Evolutionary conservation across 2,113 vertebrate species (phyloP), one percentile per base, ranked within the genome.

Genomic region (Chiloscyllium plagiosum): DNA sequence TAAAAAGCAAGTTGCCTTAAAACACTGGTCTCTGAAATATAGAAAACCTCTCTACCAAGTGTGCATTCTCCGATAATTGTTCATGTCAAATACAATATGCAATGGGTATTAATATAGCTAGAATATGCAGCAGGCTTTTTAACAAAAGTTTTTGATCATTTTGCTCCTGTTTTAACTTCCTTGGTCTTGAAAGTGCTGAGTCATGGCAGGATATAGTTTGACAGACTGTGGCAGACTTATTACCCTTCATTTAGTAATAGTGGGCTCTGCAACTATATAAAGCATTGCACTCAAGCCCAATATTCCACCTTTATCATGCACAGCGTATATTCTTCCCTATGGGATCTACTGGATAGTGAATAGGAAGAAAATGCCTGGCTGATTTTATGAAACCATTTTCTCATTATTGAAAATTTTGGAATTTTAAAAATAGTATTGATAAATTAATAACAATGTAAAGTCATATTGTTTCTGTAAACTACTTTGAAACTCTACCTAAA

Each of bases 1-100:
- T 47, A 69, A 95, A 72, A 83, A 72, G 94, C 42, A 94, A 47
- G 47, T 94, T 70, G 37, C 66, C 70, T 70, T 94, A 42, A 70
- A 70, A 94, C 37, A 42, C 7, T 50, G 66, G 37, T 94, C 93
- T 12, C 68, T 94, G 26, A 90, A 70, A 69, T 94, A 94, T 70
- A 69, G 6, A 70, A 5, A 3, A 12, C 65, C 69, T 94, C 4
- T 47, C 22, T 90, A 86, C 47, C 47, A 26, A 94, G 66, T 50
- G 24, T 94, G 93, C 66, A 94, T 69, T 68, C 29, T 24, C 20
- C n/a, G 42, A 47, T 94, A 70, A 69, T 66, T 70, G 17, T 70
- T 50, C 42, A 66, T 70, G 68, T 94, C 37, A 42, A 22, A 68
- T 70, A 50, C 69, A 95, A 95, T 15, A 52, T 50, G 0, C 66